Evolutionary conservation across 2,113 vertebrate species (phyloP), one percentile per base, ranked within the genome.

Genomic region (Lota lota): DNA sequence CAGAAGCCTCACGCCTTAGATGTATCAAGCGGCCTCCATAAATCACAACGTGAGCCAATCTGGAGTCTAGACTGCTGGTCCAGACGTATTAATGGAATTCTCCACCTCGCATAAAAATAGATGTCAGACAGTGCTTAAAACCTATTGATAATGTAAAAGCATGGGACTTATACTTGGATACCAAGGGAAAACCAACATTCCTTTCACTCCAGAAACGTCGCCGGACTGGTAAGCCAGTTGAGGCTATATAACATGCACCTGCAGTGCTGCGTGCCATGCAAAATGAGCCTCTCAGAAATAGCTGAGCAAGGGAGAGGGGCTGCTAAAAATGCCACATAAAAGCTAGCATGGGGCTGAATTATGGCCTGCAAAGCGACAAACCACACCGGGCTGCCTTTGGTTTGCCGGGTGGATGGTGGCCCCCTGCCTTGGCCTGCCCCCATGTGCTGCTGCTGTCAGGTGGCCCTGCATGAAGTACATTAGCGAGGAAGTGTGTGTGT

Each of bases 311-410:
- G 77, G 85, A 86, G 65, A 81, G 83, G 76, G 84, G 84, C 87
- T 85, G 86, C 85, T 90, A 88, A 92, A 90, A 90, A 81, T 61
- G 86, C 87, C 84, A 86, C 85, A 88, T 88, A 87, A 90, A 91
- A 88, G 83, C 79, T 70, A 82, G 74, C 77, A 73, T 72, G 71
- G 75, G 69, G 79, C 72, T 90, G 87, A 92, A 86, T 91, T 88
- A 91, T 80, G 81, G 87, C 83, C 85, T 87, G 89, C 72, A 73
- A 81, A 53, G 73, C 60, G 80, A 86, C 69, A 61, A 81, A 78
- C 77, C 85, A 74, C 80, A 81, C 85, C 60, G 58, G 66, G 71
- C 74, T 78, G 79, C 78, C 75, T 80, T 63, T 71, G 79, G 81
- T 78, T 81, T 78, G 76, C 68, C 73, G 80, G 83, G 5, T 14